phyloP scores from a whole-genome alignment of 2,797 vertebrate species.

The Fistularia commersonii region DNA sequence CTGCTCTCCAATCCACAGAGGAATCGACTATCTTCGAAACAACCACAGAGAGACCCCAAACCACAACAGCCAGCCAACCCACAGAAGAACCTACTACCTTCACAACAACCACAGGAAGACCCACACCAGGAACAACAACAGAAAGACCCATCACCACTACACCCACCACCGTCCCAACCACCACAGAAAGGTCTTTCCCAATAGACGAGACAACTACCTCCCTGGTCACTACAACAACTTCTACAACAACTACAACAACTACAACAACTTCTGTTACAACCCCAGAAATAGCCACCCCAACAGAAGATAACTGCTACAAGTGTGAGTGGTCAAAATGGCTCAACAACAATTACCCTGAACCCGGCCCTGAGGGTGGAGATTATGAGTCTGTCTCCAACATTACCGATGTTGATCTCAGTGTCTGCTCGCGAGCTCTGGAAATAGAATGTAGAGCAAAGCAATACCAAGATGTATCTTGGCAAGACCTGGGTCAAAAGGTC shows the following conservation, averaged over 20 bases:
- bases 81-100: no score
- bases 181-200: no score
- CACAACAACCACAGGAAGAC: no score
- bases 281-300: background rate
- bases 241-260: background rate
- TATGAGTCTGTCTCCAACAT: background rate
- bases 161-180: no score
- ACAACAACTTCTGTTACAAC: background rate
- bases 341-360: background rate
- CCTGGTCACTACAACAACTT: no score
- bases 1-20: no score
- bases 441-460: background rate
- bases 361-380: background rate
- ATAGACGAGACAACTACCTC: no score
- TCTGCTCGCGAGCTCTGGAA: background rate
- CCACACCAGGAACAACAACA: no score
- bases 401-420: background rate
- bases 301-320: background rate
- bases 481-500: background rate
- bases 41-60: no score
- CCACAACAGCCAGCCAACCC: no score
- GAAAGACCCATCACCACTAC: no score
- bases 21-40: no score
- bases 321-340: background rate
- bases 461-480: background rate